Evolutionary conservation across 2,888 invertebrate species (phyloP).

Genomic region (Drosophila quasianomalipes): DNA sequence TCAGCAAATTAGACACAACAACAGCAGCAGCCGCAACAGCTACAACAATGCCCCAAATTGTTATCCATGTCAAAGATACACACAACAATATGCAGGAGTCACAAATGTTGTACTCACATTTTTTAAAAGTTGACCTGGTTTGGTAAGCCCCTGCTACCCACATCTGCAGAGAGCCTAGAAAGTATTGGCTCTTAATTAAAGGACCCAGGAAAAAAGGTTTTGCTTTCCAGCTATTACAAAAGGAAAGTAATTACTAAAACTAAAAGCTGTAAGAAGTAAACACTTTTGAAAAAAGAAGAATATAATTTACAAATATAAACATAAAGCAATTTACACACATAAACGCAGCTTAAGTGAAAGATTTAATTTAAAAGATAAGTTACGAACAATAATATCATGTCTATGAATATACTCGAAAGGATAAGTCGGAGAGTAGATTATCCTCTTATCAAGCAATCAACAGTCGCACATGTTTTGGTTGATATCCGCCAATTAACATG

Average conservation of each 20-base stretch:
- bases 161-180: neutral
- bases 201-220: neutral
- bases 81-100: constrained; percentile 50
- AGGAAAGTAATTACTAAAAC: neutral
- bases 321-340: neutral
- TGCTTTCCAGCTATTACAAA: neutral
- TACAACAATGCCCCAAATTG: constrained; percentile 42
- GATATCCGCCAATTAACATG: neutral
- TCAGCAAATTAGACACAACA: constrained; percentile 59
- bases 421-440: neutral
- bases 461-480: neutral
- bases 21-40: constrained; percentile 16
- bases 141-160: neutral
- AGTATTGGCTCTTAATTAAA: neutral
- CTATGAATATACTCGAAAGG: neutral
- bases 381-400: neutral
- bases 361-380: neutral
- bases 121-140: constrained; percentile 35
- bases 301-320: constrained; percentile 10
- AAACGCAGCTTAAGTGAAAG: too few relatives aligned
- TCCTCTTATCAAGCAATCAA: neutral
- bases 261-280: neutral
- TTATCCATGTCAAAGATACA: constrained; percentile 46
- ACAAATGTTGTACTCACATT: constrained; percentile 28
- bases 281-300: neutral